These are phyloP conservation scores for Cryptus viduatorius DNA, from an alignment of 2,888 invertebrate genomes.

Conservation along the genomic window DNA sequence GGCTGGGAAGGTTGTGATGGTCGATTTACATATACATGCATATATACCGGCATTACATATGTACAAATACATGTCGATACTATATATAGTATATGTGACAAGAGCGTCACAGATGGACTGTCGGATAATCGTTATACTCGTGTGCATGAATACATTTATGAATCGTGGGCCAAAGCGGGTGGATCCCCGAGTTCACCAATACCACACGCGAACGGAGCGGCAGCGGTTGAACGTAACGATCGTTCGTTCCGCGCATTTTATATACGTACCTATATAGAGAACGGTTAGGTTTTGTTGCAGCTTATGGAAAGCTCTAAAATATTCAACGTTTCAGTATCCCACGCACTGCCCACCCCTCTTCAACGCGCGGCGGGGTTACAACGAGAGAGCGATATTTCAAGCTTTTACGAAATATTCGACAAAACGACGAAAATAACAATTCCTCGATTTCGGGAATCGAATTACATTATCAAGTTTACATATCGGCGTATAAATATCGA, in stretches of 20 bases:
- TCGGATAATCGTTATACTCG: slow-evolving; percentile 76
- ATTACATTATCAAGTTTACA: slow-evolving; percentile 11
- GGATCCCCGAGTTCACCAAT: slow-evolving; percentile 34
- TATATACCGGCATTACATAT: too few relatives aligned
- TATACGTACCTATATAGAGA: neutral
- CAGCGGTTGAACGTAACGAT: slow-evolving; percentile 15
- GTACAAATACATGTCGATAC: too few relatives aligned
- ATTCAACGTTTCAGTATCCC: slow-evolving; percentile 41
- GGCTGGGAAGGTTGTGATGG: slow-evolving; percentile 9
- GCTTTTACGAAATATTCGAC: slow-evolving; percentile 73
- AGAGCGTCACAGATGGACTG: slow-evolving; percentile 73
- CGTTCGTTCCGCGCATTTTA: slow-evolving; percentile 13
- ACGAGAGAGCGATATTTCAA: neutral
- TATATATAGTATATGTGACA: slow-evolving; percentile 64
- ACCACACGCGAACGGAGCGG: slow-evolving; percentile 11
- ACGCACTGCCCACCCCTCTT: slow-evolving; percentile 42
- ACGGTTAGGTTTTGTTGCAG: slow-evolving; percentile 2
- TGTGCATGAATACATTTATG: slow-evolving; percentile 75
- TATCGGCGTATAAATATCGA: neutral
- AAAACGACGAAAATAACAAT: slow-evolving; percentile 76
- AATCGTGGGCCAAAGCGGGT: slow-evolving; percentile 65
- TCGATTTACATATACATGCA: neutral
- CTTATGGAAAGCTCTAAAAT: slow-evolving; percentile 46
- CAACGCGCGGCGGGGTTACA: neutral
- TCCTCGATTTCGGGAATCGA: neutral